Evolutionary conservation across 2,888 invertebrate genomes (phyloP).

Genomic region (Poecilobothrus nobilitatus): DNA sequence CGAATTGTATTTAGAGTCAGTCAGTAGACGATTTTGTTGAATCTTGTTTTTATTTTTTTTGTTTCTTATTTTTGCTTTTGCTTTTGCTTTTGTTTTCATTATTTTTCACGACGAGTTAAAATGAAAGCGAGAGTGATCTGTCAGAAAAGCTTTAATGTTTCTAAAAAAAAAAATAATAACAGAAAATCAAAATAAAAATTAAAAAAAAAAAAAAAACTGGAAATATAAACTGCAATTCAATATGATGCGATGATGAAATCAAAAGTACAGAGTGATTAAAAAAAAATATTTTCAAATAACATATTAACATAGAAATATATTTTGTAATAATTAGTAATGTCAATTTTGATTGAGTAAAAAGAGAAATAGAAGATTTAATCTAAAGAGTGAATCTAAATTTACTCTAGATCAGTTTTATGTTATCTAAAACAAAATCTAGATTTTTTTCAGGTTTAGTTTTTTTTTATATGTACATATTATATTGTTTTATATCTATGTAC

Average conservation of each 20-base stretch:
- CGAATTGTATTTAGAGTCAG: neutral
- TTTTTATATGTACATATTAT: no score
- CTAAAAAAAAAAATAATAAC: neutral
- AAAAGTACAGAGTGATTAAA: neutral
- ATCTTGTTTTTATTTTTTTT: neutral
- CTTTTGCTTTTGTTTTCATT: neutral
- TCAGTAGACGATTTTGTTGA: neutral
- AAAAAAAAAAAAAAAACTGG: no score
- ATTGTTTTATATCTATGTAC: no score
- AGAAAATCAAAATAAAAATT: neutral
- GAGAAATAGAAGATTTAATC: no score
- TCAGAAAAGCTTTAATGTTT: neutral
- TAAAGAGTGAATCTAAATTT: no score
- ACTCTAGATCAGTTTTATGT: no score
- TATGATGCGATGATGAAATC: neutral
- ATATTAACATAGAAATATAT: no score
- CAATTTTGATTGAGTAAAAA: no score
- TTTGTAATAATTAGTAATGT: no score
- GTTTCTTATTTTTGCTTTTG: neutral
- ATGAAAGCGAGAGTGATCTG: constrained; percentile 4
- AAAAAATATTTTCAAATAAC: neutral
- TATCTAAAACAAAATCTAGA: no score
- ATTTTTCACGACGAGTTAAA: neutral
- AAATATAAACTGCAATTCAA: no score
- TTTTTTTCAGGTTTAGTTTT: no score